Conservation (phyloP, 1,140 invertebrate genomes). For the Heliconius hermathena region DNA sequence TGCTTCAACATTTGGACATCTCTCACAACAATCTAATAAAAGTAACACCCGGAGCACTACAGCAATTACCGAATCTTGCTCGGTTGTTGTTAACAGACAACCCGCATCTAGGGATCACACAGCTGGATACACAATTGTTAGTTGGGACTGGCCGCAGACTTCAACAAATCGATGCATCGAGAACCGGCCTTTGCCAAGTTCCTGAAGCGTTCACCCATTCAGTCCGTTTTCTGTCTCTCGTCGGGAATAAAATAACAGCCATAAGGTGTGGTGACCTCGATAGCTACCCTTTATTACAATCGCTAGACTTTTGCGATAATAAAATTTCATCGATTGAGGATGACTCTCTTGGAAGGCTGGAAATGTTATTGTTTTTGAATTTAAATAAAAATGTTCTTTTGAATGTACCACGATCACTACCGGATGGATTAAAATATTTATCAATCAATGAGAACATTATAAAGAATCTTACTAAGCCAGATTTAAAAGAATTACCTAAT, state of each 20-base stretch:
- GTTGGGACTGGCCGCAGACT: slow-evolving; percentile 87
- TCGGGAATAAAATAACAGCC: slow-evolving; percentile 87
- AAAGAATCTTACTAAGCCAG: slow-evolving; percentile 83
- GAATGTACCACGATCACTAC: slow-evolving; percentile 83
- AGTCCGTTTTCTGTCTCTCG: slow-evolving; percentile 89
- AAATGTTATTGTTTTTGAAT: slow-evolving; percentile 90
- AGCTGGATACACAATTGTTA: slow-evolving; percentile 84
- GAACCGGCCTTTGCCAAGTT: slow-evolving; percentile 89
- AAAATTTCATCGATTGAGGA: slow-evolving; percentile 90
- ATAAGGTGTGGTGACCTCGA: slow-evolving; percentile 93
- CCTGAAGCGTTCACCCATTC: slow-evolving; percentile 93
- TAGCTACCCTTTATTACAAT: slow-evolving; percentile 91
- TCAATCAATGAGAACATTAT: slow-evolving; percentile 84
- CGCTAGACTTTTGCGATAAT: slow-evolving; percentile 92
- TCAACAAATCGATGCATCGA: slow-evolving; percentile 91
- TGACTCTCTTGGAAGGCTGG: slow-evolving; percentile 91
- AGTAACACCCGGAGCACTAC: slow-evolving; percentile 87
- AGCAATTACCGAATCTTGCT: slow-evolving; percentile 88
- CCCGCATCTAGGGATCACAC: slow-evolving; percentile 82
- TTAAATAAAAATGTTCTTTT: slow-evolving; percentile 89
- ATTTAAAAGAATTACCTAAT: slow-evolving; percentile 87
- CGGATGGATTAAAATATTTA: slow-evolving; percentile 78
- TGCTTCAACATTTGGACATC: slow-evolving; percentile 90
- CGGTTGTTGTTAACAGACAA: slow-evolving; percentile 89
- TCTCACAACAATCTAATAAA: slow-evolving; percentile 88